These are phyloP conservation scores for Drosophila lacertosa DNA, from an alignment of 1,140 invertebrate species.

Conservation along the genomic window DNA sequence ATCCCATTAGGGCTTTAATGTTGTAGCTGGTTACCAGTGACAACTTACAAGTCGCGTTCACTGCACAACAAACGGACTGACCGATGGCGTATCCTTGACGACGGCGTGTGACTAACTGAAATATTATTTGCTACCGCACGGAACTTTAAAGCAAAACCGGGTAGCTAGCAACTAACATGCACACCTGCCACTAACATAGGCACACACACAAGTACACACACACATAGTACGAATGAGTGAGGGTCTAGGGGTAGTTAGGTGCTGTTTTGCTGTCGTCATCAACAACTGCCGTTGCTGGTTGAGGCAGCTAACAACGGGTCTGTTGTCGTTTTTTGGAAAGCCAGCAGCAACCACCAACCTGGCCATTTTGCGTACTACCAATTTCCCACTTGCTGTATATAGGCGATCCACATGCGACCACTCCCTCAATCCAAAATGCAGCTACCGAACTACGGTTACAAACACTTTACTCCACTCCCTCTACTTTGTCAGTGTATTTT, in stretches of 20 bases:
- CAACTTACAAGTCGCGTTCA: constrained; percentile 47
- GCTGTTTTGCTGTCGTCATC: constrained; percentile 61
- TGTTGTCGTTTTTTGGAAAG: constrained; percentile 62
- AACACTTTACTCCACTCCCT: constrained; percentile 4
- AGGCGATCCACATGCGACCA: constrained; percentile 50
- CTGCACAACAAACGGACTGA: constrained; percentile 66
- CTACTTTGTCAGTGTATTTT: constrained; percentile 5
- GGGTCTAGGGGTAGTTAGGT: constrained; percentile 56
- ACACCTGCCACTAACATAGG: constrained; percentile 21
- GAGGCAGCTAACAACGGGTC: constrained; percentile 36
- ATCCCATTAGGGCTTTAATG: constrained; percentile 32
- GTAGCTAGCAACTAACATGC: constrained; percentile 32
- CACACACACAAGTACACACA: constrained; percentile 15
- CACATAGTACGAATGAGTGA: constrained; percentile 4
- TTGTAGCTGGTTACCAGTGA: constrained; percentile 58
- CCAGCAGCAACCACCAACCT: constrained; percentile 72
- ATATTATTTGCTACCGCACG: constrained; percentile 83
- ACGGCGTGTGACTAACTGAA: constrained; percentile 83
- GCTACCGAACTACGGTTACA: constrained; percentile 38
- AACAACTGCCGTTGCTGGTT: constrained; percentile 22
- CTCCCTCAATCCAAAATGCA: constrained; percentile 64
- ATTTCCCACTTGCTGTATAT: constrained; percentile 66
- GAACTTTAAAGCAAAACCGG: constrained; percentile 76
- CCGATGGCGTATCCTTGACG: constrained; percentile 82
- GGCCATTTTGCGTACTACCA: constrained; percentile 54